Evolutionary conservation across 2,797 vertebrate species (phyloP).

Genomic region (Nyctibius grandis): DNA sequence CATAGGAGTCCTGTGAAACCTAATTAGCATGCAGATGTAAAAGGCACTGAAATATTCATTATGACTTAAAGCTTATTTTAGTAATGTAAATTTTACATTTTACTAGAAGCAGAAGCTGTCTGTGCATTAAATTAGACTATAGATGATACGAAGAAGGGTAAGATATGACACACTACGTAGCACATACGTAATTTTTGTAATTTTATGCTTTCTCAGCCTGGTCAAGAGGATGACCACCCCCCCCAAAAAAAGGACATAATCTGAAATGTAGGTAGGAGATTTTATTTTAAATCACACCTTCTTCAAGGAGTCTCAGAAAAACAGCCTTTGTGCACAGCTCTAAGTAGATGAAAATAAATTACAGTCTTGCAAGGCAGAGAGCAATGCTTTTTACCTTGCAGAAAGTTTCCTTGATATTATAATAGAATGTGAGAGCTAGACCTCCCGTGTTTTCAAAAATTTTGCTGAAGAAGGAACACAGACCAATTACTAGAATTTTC

Average conservation of each 20-base stretch:
- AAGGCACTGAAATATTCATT: slow-evolving; percentile 26
- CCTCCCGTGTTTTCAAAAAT: background rate
- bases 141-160: background rate
- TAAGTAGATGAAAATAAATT: background rate
- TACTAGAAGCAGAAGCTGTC: background rate
- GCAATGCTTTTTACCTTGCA: background rate
- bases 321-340: background rate
- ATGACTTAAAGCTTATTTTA: background rate
- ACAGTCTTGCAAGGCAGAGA: background rate
- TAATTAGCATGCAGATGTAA: slow-evolving; percentile 22
- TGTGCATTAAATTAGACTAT: background rate
- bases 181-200: background rate
- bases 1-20: background rate
- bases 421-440: background rate
- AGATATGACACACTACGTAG: background rate
- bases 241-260: background rate
- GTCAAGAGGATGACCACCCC: background rate
- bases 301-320: background rate
- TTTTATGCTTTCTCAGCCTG: background rate
- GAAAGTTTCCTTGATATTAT: background rate
- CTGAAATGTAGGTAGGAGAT: background rate
- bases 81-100: background rate
- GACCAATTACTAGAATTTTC: background rate
- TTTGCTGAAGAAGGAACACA: background rate
- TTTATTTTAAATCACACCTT: background rate